Conservation (phyloP, 2,113 vertebrate species). For the human region DNA sequence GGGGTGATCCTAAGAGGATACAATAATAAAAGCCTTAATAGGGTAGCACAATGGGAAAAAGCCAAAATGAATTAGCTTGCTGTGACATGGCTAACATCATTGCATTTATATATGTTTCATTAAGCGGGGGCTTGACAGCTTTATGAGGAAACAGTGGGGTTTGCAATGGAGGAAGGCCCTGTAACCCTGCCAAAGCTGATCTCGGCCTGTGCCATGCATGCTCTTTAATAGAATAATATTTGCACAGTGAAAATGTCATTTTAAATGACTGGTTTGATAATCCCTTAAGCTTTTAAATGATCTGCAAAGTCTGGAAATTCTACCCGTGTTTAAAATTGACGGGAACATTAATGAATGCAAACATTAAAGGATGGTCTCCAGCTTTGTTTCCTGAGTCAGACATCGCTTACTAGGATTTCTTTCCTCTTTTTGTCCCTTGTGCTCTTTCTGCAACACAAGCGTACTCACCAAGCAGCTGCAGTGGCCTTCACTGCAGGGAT, state of each 20-base stretch:
- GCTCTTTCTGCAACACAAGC: background rate
- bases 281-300: constrained; percentile 88
- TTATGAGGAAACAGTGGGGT: constrained; percentile 89
- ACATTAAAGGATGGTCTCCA: constrained; percentile 74
- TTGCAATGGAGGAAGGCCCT: constrained; percentile 86
- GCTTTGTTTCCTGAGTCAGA: constrained; percentile 72
- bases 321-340: constrained; percentile 80
- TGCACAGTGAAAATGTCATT: constrained; percentile 88
- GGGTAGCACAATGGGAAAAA: constrained; percentile 78
- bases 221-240: constrained; percentile 91
- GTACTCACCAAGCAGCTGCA: background rate
- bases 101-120: constrained; percentile 89
- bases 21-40: constrained; percentile 81
- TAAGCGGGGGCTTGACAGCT: constrained; percentile 87
- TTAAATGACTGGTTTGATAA: constrained; percentile 87
- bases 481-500: background rate
- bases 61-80: constrained; percentile 84
- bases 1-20: constrained; percentile 74
- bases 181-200: constrained; percentile 86
- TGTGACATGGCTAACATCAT: constrained; percentile 84
- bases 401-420: background rate
- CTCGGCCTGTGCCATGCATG: constrained; percentile 82
- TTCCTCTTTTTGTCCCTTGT: constrained; percentile 52
- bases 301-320: constrained; percentile 85
- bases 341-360: constrained; percentile 78